Percentiles rank a stretch among this genome's conserved stretches.
These are phyloP conservation scores for Corvus hawaiiensis DNA, from an alignment of 2,113 vertebrate species.

Conservation along the genomic window DNA sequence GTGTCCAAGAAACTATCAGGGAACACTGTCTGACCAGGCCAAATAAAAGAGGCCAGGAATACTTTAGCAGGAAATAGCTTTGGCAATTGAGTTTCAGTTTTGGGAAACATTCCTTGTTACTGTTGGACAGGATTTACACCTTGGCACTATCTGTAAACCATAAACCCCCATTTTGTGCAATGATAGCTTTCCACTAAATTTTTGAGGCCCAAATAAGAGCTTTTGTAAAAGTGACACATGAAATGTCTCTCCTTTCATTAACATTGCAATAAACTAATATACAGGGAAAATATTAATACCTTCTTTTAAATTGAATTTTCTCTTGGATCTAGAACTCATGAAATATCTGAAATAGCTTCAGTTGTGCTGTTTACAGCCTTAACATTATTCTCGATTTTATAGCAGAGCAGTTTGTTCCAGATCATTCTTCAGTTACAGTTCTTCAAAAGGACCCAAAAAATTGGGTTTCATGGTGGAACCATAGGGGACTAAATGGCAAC, in stretches of 20 bases:
- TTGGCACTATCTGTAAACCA: not conserved
- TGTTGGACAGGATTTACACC: not conserved
- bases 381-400: not conserved
- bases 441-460: not conserved
- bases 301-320: not conserved
- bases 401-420: not conserved
- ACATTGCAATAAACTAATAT: not conserved
- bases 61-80: not conserved
- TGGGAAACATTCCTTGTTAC: not conserved
- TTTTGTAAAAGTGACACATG: not conserved
- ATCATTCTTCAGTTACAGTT: not conserved
- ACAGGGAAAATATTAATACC: not conserved
- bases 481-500: not conserved
- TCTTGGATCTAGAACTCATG: not conserved
- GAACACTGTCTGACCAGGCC: not conserved
- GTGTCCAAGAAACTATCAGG: not conserved
- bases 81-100: not conserved
- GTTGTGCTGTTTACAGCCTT: not conserved
- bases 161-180: not conserved
- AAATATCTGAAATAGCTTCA: not conserved
- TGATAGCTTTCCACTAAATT: not conserved
- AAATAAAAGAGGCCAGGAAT: not conserved
- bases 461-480: not conserved
- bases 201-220: not conserved
- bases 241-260: not conserved